phyloP scores from a whole-genome alignment of 2,797 vertebrate species.

The Enteromius fasciolatus region DNA sequence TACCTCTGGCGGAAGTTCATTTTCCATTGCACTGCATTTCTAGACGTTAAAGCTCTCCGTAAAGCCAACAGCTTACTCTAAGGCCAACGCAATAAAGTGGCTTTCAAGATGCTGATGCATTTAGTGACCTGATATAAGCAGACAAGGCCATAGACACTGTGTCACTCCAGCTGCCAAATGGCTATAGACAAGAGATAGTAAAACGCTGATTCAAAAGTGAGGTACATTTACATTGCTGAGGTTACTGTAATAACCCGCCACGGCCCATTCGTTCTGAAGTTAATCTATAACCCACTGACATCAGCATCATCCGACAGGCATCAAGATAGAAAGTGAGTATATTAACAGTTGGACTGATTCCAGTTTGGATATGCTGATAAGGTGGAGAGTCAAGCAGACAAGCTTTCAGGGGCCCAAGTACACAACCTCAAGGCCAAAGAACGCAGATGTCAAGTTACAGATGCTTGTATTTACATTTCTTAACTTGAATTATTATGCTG shows the following conservation, averaged over 20 bases:
- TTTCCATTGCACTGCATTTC: constrained; percentile 33
- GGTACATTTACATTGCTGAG: constrained; percentile 45
- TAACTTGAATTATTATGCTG: neutral
- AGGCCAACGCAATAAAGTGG: constrained; percentile 27
- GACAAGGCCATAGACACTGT: constrained; percentile 54
- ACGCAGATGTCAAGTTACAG: neutral
- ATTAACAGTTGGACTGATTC: constrained; percentile 20
- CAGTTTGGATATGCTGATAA: constrained; percentile 11
- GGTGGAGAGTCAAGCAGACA: constrained; percentile 15
- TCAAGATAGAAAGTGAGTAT: constrained; percentile 10
- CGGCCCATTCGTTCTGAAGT: constrained; percentile 45
- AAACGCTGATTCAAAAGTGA: constrained; percentile 58
- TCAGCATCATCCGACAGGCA: constrained; percentile 48
- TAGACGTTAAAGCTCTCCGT: neutral
- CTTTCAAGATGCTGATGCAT: constrained; percentile 34
- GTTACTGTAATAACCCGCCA: constrained; percentile 47
- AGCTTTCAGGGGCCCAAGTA: constrained; percentile 5
- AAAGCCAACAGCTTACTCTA: constrained; percentile 20
- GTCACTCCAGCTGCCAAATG: constrained; percentile 52
- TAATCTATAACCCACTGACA: constrained; percentile 68
- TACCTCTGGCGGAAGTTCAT: neutral
- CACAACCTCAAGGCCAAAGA: neutral
- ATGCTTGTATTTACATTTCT: neutral
- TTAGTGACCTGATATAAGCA: constrained; percentile 30
- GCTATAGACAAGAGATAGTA: constrained; percentile 55